Evolutionary conservation across 2,113 vertebrate genomes (phyloP).

Genomic region (Rhynchomys soricoides): DNA sequence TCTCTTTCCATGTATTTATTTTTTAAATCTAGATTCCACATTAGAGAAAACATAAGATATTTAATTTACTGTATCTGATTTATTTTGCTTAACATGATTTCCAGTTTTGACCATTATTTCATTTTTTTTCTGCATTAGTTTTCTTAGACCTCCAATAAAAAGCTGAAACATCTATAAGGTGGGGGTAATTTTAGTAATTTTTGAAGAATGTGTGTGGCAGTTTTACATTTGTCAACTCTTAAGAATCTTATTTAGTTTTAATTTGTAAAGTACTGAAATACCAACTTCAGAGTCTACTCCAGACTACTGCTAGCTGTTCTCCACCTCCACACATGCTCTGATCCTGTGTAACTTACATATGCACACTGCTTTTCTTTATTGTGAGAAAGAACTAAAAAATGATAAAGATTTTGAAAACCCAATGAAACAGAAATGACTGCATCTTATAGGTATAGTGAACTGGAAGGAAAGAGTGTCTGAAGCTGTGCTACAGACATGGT

Average conservation of each 20-base stretch:
- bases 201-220: background rate
- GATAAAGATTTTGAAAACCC: background rate
- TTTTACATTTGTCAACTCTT: constrained; percentile 10
- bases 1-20: background rate
- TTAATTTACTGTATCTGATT: background rate
- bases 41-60: background rate
- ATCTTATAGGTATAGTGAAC: background rate
- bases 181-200: background rate
- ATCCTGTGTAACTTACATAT: background rate
- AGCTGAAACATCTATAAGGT: background rate
- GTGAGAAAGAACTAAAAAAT: background rate
- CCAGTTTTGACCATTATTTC: background rate
- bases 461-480: background rate
- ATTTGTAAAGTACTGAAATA: background rate
- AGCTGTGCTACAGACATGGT: background rate
- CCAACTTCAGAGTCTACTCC: background rate
- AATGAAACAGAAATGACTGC: background rate
- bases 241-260: background rate
- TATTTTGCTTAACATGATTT: background rate
- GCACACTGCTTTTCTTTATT: background rate
- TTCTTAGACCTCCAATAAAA: constrained; percentile 39
- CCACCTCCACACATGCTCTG: background rate
- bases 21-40: background rate
- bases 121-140: background rate
- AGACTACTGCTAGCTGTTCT: background rate